Evolutionary conservation across 2,888 invertebrate genomes (phyloP).

Genomic region (Ecdyonurus torrentis): DNA sequence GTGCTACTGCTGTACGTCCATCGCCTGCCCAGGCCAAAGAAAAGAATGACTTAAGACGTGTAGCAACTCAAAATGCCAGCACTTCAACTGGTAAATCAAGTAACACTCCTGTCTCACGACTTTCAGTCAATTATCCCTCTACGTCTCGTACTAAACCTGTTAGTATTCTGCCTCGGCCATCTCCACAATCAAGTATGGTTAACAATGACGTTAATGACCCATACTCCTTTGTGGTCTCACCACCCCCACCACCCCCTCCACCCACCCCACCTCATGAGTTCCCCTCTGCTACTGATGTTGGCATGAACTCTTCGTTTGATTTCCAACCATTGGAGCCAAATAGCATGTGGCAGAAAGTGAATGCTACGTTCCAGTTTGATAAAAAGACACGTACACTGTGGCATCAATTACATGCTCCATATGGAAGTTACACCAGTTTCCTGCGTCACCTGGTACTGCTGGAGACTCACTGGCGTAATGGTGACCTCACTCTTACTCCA

Average conservation of each 20-base stretch:
- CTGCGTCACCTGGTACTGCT: constrained; percentile 60
- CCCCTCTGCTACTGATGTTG: not conserved
- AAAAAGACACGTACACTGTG: constrained; percentile 62
- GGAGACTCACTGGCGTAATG: constrained; percentile 69
- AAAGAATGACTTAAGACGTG: not conserved
- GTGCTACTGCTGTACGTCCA: not conserved
- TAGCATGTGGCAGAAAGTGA: not conserved
- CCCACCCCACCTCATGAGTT: not conserved
- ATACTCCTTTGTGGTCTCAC: not conserved
- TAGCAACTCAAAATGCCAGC: not conserved
- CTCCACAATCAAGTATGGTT: not conserved
- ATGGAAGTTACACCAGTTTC: constrained; percentile 76
- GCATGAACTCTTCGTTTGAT: not conserved
- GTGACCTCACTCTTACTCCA: constrained; percentile 55
- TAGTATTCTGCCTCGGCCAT: not conserved
- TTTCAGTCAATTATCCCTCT: not conserved
- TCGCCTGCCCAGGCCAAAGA: not conserved
- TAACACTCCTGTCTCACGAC: not conserved
- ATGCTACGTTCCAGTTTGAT: constrained; percentile 61
- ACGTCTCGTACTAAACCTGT: not conserved
- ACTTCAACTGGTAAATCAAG: too few species aligned
- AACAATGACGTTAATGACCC: too few species aligned
- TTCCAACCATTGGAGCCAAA: not conserved
- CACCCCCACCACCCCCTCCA: not conserved
- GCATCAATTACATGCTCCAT: constrained; percentile 69